Conservation (phyloP, 1,140 invertebrate genomes). For the Onthophagus taurus region DNA sequence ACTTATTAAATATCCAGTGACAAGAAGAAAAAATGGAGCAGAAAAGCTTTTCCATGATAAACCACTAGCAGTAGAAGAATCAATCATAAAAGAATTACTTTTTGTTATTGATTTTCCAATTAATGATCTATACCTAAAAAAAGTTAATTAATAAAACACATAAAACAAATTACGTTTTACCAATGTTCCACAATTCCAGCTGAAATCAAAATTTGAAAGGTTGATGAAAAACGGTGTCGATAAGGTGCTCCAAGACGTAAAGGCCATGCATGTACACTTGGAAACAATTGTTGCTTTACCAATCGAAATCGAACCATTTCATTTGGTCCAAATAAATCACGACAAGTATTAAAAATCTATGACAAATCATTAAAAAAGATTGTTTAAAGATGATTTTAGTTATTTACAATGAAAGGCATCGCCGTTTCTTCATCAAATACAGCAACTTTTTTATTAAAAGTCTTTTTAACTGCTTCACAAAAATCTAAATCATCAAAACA, state of each 20-base stretch:
- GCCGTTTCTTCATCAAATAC: constrained; percentile 14
- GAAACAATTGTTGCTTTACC: constrained; percentile 11
- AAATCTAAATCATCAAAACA: constrained; percentile 11
- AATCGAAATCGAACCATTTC: constrained; percentile 10
- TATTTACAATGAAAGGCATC: constrained; percentile 11
- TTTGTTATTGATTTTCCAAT: not conserved
- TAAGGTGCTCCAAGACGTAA: constrained; percentile 12
- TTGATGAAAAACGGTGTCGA: constrained; percentile 10
- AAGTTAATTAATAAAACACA: no score
- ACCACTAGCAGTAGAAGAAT: not conserved
- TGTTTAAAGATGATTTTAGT: not conserved
- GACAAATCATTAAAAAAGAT: constrained; percentile 2
- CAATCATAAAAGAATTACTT: not conserved
- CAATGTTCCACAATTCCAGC: constrained; percentile 15
- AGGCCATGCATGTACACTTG: constrained; percentile 15
- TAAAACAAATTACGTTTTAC: no score
- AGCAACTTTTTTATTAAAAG: not conserved
- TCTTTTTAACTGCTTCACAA: constrained; percentile 9
- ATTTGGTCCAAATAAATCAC: not conserved
- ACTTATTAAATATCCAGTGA: no score
- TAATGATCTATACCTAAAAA: no score
- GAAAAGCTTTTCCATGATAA: no score
- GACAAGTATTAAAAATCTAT: constrained; percentile 12
- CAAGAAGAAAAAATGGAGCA: no score
- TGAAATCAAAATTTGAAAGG: constrained; percentile 11